These are phyloP conservation scores for Brachionus plicatilis DNA, from an alignment of 1,140 invertebrate genomes.

Conservation along the genomic window DNA sequence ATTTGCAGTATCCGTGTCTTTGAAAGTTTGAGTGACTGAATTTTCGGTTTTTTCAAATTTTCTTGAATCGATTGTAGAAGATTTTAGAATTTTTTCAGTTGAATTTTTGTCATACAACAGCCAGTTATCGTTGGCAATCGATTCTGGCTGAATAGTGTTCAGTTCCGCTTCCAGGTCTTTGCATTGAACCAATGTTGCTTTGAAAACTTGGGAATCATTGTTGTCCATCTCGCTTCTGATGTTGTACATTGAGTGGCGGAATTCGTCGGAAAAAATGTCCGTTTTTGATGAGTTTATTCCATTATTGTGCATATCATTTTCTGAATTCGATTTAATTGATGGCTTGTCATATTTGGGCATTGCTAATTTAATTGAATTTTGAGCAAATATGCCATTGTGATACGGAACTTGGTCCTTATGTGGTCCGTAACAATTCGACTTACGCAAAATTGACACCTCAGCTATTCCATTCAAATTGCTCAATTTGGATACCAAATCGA, in stretches of 20 bases:
- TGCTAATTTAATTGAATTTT: constrained; percentile 35
- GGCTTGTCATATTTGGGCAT: constrained; percentile 37
- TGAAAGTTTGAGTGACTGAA: neutral
- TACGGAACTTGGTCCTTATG: constrained; percentile 13
- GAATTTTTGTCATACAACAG: constrained; percentile 36
- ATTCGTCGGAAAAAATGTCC: constrained; percentile 1
- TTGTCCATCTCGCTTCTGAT: neutral
- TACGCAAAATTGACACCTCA: neutral
- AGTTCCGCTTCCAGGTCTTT: constrained; percentile 5
- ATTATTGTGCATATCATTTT: neutral
- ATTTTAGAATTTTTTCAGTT: constrained; percentile 3
- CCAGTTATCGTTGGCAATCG: constrained; percentile 24
- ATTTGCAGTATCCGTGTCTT: neutral
- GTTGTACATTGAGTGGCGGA: neutral
- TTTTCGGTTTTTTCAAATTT: neutral
- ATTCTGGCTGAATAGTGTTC: neutral
- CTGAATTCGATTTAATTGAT: constrained; percentile 34
- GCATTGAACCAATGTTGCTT: neutral
- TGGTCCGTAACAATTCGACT: neutral
- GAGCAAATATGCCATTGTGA: constrained; percentile 37
- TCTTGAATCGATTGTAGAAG: neutral
- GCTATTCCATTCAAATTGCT: constrained; percentile 11
- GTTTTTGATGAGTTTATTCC: neutral
- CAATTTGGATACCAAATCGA: constrained; percentile 7
- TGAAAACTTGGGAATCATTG: neutral